Evolutionary conservation across 1,140 invertebrate genomes (phyloP).

Genomic region (Drosophila orena): DNA sequence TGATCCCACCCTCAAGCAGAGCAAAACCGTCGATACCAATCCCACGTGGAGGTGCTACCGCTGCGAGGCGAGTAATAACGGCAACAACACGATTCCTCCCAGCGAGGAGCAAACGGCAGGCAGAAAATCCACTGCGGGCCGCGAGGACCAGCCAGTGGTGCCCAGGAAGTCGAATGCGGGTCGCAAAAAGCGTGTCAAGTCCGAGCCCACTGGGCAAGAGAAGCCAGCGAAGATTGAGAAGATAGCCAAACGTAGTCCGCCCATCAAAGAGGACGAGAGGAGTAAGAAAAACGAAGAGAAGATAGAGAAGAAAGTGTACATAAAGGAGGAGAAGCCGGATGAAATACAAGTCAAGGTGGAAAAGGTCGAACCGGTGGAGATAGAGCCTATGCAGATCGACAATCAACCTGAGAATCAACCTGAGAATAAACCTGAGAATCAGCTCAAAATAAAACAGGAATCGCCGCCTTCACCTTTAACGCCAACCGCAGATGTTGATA

Average conservation of each 20-base stretch:
- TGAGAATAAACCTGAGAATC: too few species aligned
- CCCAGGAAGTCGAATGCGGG: constrained; percentile 43
- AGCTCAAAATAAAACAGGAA: not conserved
- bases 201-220: constrained; percentile 26
- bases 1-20: constrained; percentile 37
- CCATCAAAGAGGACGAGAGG: not conserved
- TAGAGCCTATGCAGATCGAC: not conserved
- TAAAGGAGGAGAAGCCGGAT: not conserved
- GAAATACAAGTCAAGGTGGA: not conserved
- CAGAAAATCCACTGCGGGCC: constrained; percentile 22
- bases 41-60: constrained; percentile 65
- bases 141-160: constrained; percentile 6
- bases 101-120: constrained; percentile 1
- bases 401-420: too few species aligned
- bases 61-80: constrained; percentile 30
- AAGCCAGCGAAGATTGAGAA: constrained; percentile 21
- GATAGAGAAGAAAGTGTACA: not conserved
- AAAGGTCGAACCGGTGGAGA: not conserved
- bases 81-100: constrained; percentile 2
- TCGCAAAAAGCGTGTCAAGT: constrained; percentile 56
- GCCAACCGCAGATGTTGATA: not conserved
- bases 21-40: constrained; percentile 13
- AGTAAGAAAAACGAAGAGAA: not conserved
- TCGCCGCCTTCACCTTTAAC: not conserved
- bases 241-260: constrained; percentile 5